phyloP scores from a whole-genome alignment of 2,888 invertebrate species.

The Trachelus iudaicus region DNA sequence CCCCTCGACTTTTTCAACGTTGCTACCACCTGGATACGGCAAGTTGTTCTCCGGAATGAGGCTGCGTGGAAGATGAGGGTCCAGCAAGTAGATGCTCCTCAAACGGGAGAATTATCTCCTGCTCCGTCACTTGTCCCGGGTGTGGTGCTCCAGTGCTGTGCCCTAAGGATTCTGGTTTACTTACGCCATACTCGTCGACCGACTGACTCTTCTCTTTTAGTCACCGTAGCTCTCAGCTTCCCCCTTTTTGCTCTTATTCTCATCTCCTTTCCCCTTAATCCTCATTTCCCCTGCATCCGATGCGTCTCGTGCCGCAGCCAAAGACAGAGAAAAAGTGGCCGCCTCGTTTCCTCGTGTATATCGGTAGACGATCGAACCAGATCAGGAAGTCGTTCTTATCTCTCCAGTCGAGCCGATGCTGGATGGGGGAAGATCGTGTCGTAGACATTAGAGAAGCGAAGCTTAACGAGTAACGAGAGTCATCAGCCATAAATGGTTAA shows the following conservation, averaged over 20 bases:
- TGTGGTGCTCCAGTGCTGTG: not conserved
- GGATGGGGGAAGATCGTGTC: not conserved
- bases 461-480: slow-evolving; percentile 3
- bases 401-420: not conserved
- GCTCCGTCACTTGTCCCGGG: slow-evolving; percentile 7
- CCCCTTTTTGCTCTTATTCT: not conserved
- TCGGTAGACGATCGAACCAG: slow-evolving; percentile 24
- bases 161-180: slow-evolving; percentile 18
- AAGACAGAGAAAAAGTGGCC: slow-evolving; percentile 29
- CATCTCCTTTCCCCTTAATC: not conserved
- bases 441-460: not conserved
- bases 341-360: slow-evolving; percentile 29
- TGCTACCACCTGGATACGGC: not conserved
- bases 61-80: not conserved
- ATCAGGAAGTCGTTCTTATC: slow-evolving; percentile 30
- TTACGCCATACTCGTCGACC: slow-evolving; percentile 6
- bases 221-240: not conserved
- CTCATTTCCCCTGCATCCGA: not conserved
- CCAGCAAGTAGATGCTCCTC: not conserved
- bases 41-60: not conserved
- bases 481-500: not conserved
- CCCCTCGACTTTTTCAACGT: not conserved
- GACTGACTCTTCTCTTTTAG: not conserved
- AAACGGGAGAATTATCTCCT: not conserved
- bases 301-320: not conserved